These are phyloP conservation scores for Drosophila bipectinata DNA, from an alignment of 1,140 invertebrate species.

Conservation along the genomic window DNA sequence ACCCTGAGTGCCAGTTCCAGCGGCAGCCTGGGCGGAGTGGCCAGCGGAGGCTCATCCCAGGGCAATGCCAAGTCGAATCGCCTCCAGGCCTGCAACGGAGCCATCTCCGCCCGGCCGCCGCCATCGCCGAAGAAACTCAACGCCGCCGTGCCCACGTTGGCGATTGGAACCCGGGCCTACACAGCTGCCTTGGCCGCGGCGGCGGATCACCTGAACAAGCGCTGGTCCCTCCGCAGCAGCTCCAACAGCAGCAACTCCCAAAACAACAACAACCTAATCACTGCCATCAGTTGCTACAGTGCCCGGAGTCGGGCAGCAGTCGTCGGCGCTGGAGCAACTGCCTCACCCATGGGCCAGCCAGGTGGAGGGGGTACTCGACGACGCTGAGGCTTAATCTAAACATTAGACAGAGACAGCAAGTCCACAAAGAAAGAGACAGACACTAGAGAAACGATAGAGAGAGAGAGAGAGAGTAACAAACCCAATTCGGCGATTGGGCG, in stretches of 20 bases:
- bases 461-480: neutral
- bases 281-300: slow-evolving; percentile 4
- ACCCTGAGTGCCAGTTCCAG: slow-evolving; percentile 32
- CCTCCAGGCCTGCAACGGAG: slow-evolving; percentile 54
- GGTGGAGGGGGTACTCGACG: neutral
- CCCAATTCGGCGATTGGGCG: slow-evolving; percentile 10
- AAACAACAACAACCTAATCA: neutral
- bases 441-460: neutral
- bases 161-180: slow-evolving; percentile 63
- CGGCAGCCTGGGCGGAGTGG: neutral
- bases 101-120: slow-evolving; percentile 63
- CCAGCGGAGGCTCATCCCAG: neutral
- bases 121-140: slow-evolving; percentile 73
- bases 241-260: slow-evolving; percentile 11
- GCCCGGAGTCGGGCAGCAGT: slow-evolving; percentile 26
- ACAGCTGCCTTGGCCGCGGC: slow-evolving; percentile 66
- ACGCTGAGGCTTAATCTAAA: neutral
- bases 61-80: slow-evolving; percentile 57
- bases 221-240: slow-evolving; percentile 69
- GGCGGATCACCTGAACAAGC: slow-evolving; percentile 61
- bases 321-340: slow-evolving; percentile 3
- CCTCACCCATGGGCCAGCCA: slow-evolving; percentile 2
- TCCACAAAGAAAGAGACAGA: neutral
- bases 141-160: slow-evolving; percentile 51
- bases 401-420: neutral